A percentile compares a stretch with the other conserved stretches of the same genome.
Evolutionary conservation across 2,113 vertebrate genomes (phyloP).

Genomic region (Rutilus rutilus): DNA sequence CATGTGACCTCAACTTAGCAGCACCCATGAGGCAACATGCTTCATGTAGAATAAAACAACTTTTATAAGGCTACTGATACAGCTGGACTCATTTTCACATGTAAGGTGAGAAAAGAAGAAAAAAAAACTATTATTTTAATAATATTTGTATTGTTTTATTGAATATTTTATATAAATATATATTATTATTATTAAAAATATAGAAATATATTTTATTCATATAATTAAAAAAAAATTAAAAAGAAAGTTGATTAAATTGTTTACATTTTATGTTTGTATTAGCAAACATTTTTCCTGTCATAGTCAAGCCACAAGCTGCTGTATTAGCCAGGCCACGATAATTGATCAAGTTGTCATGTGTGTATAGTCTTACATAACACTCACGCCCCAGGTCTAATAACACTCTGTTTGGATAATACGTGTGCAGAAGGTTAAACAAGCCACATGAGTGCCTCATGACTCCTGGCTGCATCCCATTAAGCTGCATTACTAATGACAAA

Average conservation of each 20-base stretch:
- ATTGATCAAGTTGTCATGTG: not conserved
- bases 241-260: not conserved
- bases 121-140: not conserved
- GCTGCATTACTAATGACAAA: not conserved
- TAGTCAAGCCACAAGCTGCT: not conserved
- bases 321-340: not conserved
- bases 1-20: not conserved
- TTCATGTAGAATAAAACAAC: no score
- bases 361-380: not conserved
- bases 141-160: not conserved
- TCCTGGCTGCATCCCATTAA: not conserved
- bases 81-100: not conserved
- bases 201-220: not conserved
- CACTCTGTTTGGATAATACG: not conserved
- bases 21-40: not conserved
- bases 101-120: not conserved
- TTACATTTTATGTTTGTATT: not conserved
- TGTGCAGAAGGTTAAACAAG: not conserved
- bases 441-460: constrained; percentile 33
- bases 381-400: constrained; percentile 11
- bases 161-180: not conserved
- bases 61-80: not conserved
- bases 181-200: not conserved
- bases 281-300: not conserved
- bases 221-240: not conserved